phyloP scores from a whole-genome alignment of 2,888 invertebrate species.

The Notocelia uddmanniana region DNA sequence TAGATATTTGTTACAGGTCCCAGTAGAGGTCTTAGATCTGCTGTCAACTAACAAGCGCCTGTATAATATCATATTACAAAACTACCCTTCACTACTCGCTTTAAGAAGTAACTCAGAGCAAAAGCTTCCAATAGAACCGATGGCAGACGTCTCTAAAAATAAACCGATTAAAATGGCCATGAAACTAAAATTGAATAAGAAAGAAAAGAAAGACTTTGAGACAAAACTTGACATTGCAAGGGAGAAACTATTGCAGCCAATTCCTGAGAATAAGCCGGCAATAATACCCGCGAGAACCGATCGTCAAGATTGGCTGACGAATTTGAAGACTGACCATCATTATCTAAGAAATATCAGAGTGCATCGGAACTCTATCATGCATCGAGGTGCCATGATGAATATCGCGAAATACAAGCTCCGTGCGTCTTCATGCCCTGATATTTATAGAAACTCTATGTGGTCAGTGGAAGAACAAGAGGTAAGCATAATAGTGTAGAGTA shows the following conservation, averaged over 20 bases:
- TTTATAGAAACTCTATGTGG: conserved; percentile 94
- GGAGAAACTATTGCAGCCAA: conserved; percentile 76
- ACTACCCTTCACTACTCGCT: conserved; percentile 89
- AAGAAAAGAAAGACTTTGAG: conserved; percentile 73
- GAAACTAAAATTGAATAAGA: conserved; percentile 82
- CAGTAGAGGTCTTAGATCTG: conserved; percentile 89
- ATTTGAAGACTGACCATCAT: conserved; percentile 87
- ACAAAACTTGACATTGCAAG: conserved; percentile 74
- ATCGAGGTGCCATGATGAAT: conserved; percentile 94
- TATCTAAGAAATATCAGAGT: conserved; percentile 90
- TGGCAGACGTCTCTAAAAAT: conserved; percentile 64
- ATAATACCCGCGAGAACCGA: conserved; percentile 62
- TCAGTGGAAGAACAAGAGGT: conserved; percentile 91
- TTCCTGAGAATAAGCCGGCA: conserved; percentile 76
- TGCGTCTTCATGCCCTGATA: conserved; percentile 97
- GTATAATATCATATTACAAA: conserved; percentile 89
- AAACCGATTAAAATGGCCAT: conserved; percentile 88
- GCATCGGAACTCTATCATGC: conserved; percentile 94
- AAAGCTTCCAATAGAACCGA: conserved; percentile 77
- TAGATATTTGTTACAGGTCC: conserved; percentile 81
- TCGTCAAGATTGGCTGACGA: conserved; percentile 75
- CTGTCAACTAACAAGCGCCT: conserved; percentile 87
- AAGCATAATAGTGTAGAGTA: conserved; percentile 60
- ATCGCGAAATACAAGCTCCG: conserved; percentile 92
- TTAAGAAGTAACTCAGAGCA: conserved; percentile 88